These are phyloP conservation scores for Nebria brevicollis DNA, from an alignment of 2,888 invertebrate species.

Conservation along the genomic window DNA sequence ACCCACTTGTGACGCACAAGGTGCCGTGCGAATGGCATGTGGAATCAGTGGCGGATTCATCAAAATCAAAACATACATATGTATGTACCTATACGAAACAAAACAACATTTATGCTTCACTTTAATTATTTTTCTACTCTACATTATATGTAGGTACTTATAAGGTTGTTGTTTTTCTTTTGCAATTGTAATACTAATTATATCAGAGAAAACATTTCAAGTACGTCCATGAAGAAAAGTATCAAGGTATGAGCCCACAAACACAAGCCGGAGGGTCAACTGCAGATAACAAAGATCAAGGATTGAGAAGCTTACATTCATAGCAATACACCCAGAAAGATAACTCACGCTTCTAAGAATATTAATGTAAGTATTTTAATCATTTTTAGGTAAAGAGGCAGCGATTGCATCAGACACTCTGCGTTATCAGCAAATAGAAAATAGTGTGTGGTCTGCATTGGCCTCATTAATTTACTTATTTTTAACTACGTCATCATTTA, in stretches of 20 bases:
- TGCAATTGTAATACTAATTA: background rate
- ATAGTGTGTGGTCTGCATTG: no score
- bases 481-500: no score
- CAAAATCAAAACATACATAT: background rate
- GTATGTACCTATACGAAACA: background rate
- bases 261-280: constrained; percentile 30
- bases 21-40: constrained; percentile 10
- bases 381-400: constrained; percentile 38
- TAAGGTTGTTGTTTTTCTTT: no score
- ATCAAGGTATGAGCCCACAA: constrained; percentile 34
- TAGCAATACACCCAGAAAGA: constrained; percentile 16
- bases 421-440: constrained; percentile 8
- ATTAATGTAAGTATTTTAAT: constrained; percentile 28
- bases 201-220: background rate
- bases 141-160: no score
- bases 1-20: constrained; percentile 40
- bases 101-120: background rate
- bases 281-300: constrained; percentile 41
- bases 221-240: constrained; percentile 21
- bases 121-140: background rate
- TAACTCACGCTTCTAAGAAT: constrained; percentile 27
- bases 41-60: constrained; percentile 12
- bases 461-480: no score
- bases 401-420: background rate
- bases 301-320: constrained; percentile 27